These are phyloP conservation scores for Chlorodrepanis virens DNA, from an alignment of 2,113 vertebrate genomes.

Conservation along the genomic window DNA sequence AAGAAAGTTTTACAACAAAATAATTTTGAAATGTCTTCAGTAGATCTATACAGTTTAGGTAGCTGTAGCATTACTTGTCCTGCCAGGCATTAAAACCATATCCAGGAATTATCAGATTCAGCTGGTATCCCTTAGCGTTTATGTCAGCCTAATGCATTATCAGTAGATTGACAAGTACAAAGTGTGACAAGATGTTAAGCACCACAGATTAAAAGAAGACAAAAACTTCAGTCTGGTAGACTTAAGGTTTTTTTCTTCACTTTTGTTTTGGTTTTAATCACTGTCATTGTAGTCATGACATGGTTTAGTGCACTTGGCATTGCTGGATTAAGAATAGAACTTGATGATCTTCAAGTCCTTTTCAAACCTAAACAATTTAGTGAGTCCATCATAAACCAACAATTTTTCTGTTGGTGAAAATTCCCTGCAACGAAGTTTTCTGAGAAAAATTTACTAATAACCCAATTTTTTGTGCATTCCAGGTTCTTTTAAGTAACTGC, in stretches of 20 bases:
- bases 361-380: background rate
- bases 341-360: background rate
- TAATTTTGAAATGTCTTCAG: background rate
- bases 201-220: background rate
- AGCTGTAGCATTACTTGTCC: background rate
- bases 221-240: background rate
- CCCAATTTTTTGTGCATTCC: background rate
- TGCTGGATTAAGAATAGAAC: background rate
- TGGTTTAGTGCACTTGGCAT: background rate
- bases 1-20: background rate
- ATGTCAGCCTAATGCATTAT: background rate
- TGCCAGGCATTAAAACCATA: background rate
- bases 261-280: background rate
- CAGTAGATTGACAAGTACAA: background rate
- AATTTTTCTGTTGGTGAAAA: background rate
- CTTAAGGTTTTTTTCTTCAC: too few relatives aligned
- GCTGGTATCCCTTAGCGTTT: background rate
- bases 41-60: background rate
- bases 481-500: background rate
- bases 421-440: background rate
- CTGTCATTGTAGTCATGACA: background rate
- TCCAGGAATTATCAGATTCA: background rate
- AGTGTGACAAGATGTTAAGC: too few relatives aligned
- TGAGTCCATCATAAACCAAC: background rate
- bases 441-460: background rate